These are phyloP conservation scores for Drosophila bunnanda DNA, from an alignment of 2,888 invertebrate genomes.

Conservation along the genomic window DNA sequence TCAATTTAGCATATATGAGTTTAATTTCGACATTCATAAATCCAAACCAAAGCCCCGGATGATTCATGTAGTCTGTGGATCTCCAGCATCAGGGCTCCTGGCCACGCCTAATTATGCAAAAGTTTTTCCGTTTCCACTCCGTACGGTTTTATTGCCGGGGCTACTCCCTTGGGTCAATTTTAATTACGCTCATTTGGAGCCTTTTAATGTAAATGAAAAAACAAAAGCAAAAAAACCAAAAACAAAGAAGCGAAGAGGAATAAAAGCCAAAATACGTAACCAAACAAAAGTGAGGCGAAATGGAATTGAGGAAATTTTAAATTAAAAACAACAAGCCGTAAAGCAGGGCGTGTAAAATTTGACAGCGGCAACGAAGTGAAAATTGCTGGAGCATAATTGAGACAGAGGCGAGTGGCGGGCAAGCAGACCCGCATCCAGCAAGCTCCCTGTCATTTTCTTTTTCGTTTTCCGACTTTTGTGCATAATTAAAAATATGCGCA, in stretches of 20 bases:
- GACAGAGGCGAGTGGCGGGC: slow-evolving; percentile 23
- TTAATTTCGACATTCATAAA: slow-evolving; percentile 49
- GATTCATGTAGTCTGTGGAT: slow-evolving; percentile 31
- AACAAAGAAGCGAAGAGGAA: slow-evolving; percentile 43
- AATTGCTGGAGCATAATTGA: slow-evolving; percentile 73
- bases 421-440: slow-evolving; percentile 12
- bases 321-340: slow-evolving; percentile 50
- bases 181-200: slow-evolving; percentile 75
- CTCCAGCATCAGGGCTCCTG: not conserved
- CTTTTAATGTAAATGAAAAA: slow-evolving; percentile 63
- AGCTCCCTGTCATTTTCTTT: slow-evolving; percentile 1
- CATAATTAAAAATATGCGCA: slow-evolving; percentile 74
- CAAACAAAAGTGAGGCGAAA: slow-evolving; percentile 24
- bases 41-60: slow-evolving; percentile 32
- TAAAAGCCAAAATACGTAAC: slow-evolving; percentile 23
- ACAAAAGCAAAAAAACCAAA: slow-evolving; percentile 37
- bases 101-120: slow-evolving; percentile 48
- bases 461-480: slow-evolving; percentile 54
- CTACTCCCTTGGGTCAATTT: slow-evolving; percentile 75
- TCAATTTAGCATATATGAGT: slow-evolving; percentile 63
- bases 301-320: slow-evolving; percentile 45
- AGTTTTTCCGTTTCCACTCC: slow-evolving; percentile 37
- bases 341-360: slow-evolving; percentile 66
- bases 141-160: slow-evolving; percentile 38
- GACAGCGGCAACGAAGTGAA: slow-evolving; percentile 74